A percentile compares a stretch with the other conserved stretches of the same genome.
Evolutionary conservation across 2,888 invertebrate genomes (phyloP).

Genomic region (Drosophila tripunctata): DNA sequence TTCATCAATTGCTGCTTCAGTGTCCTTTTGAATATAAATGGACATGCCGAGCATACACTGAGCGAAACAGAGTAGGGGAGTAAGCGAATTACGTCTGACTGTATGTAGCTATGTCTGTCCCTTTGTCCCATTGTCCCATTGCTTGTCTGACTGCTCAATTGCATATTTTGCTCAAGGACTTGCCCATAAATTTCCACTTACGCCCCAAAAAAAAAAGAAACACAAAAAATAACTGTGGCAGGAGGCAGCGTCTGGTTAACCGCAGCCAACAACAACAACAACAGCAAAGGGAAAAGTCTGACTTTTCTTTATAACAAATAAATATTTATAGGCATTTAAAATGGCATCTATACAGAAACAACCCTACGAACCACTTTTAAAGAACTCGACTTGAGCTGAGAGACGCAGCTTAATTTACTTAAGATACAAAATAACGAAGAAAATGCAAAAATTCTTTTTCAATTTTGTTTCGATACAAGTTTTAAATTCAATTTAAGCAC

Average conservation of each 20-base stretch:
- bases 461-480: slow-evolving; percentile 67
- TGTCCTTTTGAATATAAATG: slow-evolving; percentile 63
- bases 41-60: slow-evolving; percentile 33
- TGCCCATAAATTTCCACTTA: slow-evolving; percentile 58
- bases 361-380: slow-evolving; percentile 11
- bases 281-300: slow-evolving; percentile 7
- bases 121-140: slow-evolving; percentile 6
- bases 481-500: slow-evolving; percentile 70
- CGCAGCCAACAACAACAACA: slow-evolving; percentile 29
- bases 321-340: slow-evolving; percentile 72
- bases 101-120: slow-evolving; percentile 6
- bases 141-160: slow-evolving; percentile 47
- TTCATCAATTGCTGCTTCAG: slow-evolving; percentile 57
- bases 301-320: slow-evolving; percentile 42
- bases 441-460: slow-evolving; percentile 66
- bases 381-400: background rate
- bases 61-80: no score
- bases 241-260: slow-evolving; percentile 44
- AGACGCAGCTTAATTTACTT: slow-evolving; percentile 63
- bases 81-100: slow-evolving; percentile 14
- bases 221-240: no score
- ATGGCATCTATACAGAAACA: slow-evolving; percentile 48
- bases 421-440: slow-evolving; percentile 40
- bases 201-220: slow-evolving; percentile 19
- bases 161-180: slow-evolving; percentile 60